A percentile compares a stretch with the other conserved stretches of the same genome.
phyloP scores from a whole-genome alignment of 2,797 vertebrate genomes.

The Zenarchopterus dispar region DNA sequence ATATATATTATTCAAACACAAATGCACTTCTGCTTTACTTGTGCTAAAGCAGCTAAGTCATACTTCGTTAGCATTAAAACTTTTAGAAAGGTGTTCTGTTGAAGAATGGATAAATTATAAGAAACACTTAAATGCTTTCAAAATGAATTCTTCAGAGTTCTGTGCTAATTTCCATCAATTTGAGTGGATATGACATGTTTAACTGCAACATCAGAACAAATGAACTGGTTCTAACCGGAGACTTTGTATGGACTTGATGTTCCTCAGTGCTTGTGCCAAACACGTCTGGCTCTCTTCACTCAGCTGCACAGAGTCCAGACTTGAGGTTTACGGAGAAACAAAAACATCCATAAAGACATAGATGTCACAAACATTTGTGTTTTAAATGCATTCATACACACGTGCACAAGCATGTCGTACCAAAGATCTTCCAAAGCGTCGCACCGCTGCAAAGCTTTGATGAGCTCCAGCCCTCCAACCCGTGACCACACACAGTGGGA shows the following conservation, averaged over 20 bases:
- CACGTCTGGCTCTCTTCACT: constrained; percentile 46
- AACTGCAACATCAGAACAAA: background rate
- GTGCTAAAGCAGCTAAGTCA: no score
- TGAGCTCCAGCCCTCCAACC: constrained; percentile 55
- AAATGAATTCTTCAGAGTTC: no score
- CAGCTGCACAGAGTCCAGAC: constrained; percentile 81
- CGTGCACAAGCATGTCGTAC: constrained; percentile 49
- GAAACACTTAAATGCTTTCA: no score
- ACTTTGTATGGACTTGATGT: constrained; percentile 69
- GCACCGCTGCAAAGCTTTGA: constrained; percentile 65
- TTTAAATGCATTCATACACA: background rate
- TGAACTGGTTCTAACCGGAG: constrained; percentile 82
- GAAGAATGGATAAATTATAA: no score
- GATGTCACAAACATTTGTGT: background rate
- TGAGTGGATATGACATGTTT: no score
- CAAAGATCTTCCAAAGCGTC: constrained; percentile 67
- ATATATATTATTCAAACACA: no score
- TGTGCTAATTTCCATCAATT: no score
- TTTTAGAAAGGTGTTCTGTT: no score
- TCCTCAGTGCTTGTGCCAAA: constrained; percentile 71
- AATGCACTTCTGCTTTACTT: no score
- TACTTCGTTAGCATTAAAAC: no score
- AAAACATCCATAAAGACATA: background rate
- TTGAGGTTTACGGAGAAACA: constrained; percentile 50
- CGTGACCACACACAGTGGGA: constrained; percentile 66